Evolutionary conservation across 2,888 invertebrate genomes (phyloP), one percentile per base, ranked within the genome.

Genomic region (Drosophila diplacantha): DNA sequence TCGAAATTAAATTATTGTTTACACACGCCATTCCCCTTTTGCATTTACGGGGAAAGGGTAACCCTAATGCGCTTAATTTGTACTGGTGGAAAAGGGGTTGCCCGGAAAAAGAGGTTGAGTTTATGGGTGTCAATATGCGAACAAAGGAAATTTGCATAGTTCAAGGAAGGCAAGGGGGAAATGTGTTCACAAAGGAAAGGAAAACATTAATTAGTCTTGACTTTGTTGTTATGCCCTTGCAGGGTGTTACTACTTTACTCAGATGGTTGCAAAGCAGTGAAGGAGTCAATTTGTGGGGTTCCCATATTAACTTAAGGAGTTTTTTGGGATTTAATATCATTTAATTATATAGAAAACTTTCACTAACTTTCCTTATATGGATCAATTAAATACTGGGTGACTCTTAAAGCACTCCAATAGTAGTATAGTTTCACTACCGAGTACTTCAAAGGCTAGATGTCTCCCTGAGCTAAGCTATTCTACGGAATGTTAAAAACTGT

Each of bases 1-100:
- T 18, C 59, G 56, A 83, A 85, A 86, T 86, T 82, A 75, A 85
- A 86, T 86, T 86, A 85, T 81, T 85, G 80, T 85, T 85, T 85
- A 79, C 77, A 81, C 75, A 69, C 58, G 37, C 51, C 57, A 34
- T 60, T 71, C 20, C 26, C 35, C 12, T 43, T 16, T 60, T 18
- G 24, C 22, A 35, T 35, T 43, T 34, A 58, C 72, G 71, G 63
- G 68, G 59, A 14, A 29, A 20, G 32, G 22, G 16, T 34, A 37
- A 31, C 29, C 31, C 37, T 44, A 67, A 61, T 62, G 54, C 29
- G 47, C 57, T 62, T 62, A 61, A 69, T 65, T 65, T 52, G 53
- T 54, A 70, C 58, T 58, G 70, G 66, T 37, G 6, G 35, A 12
- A 18, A 57, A 41, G 41, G 56, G 32, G 55, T 64, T 54, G 65